Conservation (phyloP, 2,113 vertebrate genomes). For the Aptenodytes forsteri region DNA sequence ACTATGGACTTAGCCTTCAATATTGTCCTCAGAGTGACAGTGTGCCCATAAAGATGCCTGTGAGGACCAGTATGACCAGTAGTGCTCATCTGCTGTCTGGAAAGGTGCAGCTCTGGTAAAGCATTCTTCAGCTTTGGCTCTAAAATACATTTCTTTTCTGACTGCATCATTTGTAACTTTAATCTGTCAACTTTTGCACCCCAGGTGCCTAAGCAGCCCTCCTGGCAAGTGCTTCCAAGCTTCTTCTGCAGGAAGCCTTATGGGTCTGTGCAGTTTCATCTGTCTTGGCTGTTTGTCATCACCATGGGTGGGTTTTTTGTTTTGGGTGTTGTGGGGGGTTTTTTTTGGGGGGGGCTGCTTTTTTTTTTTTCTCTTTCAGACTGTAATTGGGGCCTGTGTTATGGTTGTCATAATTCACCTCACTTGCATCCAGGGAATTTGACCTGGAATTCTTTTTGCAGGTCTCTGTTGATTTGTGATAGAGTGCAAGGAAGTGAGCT, state of each 20-base stretch:
- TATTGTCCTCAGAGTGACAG: not conserved
- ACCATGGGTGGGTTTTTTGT: not conserved
- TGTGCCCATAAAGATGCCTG: not conserved
- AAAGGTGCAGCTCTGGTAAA: not conserved
- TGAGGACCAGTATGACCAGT: not conserved
- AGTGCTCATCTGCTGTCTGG: not conserved
- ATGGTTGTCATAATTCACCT: not conserved
- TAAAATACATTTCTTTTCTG: not conserved
- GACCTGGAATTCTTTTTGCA: not conserved
- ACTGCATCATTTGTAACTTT: not conserved
- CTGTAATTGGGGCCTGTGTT: not conserved
- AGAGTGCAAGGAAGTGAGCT: not conserved
- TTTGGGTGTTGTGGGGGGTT: not conserved
- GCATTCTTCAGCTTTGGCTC: not conserved
- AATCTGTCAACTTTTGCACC: not conserved
- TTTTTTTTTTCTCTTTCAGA: not conserved
- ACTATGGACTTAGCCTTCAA: not conserved
- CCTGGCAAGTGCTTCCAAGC: not conserved
- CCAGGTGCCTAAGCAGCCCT: not conserved
- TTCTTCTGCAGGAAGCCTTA: not conserved
- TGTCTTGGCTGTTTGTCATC: not conserved
- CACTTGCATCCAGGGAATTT: not conserved
- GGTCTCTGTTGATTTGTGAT: not conserved
- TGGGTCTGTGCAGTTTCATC: not conserved
- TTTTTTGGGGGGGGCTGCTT: not conserved